Conservation (phyloP, 2,888 invertebrate genomes). For the Drosophila planitibia region DNA sequence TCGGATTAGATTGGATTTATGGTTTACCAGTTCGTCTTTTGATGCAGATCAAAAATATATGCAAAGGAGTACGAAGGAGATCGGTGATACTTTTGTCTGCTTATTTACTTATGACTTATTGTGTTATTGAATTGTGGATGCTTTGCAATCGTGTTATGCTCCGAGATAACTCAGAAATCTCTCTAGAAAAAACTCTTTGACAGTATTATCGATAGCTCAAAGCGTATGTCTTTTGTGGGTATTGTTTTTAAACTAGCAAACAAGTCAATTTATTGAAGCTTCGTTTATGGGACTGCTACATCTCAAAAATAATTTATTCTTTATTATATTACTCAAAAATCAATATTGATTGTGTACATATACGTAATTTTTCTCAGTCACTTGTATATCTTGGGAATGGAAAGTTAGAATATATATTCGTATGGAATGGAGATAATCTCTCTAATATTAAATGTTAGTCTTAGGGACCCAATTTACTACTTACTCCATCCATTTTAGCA, state of each 20-base stretch:
- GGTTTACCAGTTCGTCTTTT: background rate
- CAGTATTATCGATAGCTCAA: background rate
- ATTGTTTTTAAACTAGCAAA: background rate
- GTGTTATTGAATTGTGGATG: background rate
- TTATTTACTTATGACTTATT: background rate
- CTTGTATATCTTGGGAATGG: background rate
- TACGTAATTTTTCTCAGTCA: background rate
- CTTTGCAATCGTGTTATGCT: background rate
- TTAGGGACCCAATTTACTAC: background rate
- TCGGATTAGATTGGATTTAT: background rate
- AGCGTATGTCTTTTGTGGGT: background rate
- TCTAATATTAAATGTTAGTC: background rate
- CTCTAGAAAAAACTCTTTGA: background rate
- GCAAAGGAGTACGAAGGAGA: too few relatives aligned
- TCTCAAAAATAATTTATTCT: background rate
- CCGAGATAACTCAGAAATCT: background rate
- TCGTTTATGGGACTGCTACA: background rate
- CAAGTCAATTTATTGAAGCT: background rate
- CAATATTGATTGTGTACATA: background rate
- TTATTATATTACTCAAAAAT: background rate
- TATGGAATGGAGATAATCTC: background rate
- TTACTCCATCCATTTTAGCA: background rate
- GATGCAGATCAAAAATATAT: background rate
- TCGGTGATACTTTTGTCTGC: background rate
- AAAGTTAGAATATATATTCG: background rate